Evolutionary conservation across 1,140 invertebrate genomes (phyloP), one percentile per base, ranked within the genome.

Genomic region (silkworm (Bombyx mori)): DNA sequence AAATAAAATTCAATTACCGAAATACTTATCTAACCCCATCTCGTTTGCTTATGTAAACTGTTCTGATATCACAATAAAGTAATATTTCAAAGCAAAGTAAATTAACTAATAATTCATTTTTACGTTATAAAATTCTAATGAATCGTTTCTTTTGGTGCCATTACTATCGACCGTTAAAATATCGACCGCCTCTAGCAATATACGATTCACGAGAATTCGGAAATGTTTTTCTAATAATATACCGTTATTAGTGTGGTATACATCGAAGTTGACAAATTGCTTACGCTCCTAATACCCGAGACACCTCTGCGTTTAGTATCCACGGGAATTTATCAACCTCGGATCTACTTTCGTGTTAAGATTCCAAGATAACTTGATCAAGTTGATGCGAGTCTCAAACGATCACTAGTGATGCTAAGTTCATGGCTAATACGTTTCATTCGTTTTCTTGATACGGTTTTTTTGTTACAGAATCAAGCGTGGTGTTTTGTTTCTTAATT

Each of bases 221-320:
- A 57, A 57, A 55, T 55, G 44, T 44, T 44, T 63, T 60, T 57
- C 0, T 54, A 54, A 56, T 48, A 48, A 59, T 61, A 69, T 75
- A 78, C 77, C 79, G 77, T 78, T 82, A 80, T 73, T 71, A 71
- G 77, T 75, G 73, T 56, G 54, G 53, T 18, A 54, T 69, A 77
- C 73, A 81, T 79, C 77, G 75, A 82, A 84, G 75, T 79, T 79
- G 83, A 84, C 83, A 86, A 86, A 86, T 86, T 83, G 81, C 79
- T 84, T 79, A 77, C 77, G 83, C 80, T 84, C 79, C 80, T 76
- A 81, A 83, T 82, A 79, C 77, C 70, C 43, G 71, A 74, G 81
- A 83, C 81, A 82, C 83, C 79, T 79, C 75, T 65, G 74, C 75
- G 71, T 76, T 65, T 64, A 66, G 66, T 63, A 63, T 69, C 73